Conservation (phyloP, 1,140 invertebrate genomes). For the Euwallacea fornicatus region DNA sequence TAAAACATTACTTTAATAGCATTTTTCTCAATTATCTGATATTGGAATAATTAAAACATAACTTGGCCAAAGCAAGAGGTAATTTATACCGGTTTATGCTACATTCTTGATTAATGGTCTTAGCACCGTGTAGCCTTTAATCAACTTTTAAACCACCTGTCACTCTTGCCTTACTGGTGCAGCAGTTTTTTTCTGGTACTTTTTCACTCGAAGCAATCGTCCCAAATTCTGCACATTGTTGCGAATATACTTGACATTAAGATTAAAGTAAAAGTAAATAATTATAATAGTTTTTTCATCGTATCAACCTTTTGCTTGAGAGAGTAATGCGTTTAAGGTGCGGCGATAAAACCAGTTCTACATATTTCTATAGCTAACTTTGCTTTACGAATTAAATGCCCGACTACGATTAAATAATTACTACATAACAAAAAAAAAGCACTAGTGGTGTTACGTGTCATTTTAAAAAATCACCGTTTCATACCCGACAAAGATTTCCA, state of each 20-base stretch:
- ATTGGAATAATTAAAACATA: no score
- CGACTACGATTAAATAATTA: no score
- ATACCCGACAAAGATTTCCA: background rate
- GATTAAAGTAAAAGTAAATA: slow-evolving; percentile 25
- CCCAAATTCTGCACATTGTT: slow-evolving; percentile 22
- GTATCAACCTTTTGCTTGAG: slow-evolving; percentile 4
- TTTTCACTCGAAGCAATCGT: background rate
- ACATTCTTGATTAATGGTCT: no score
- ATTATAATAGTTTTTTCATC: slow-evolving; percentile 16
- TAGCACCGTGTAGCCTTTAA: no score
- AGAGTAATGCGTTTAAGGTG: slow-evolving; percentile 24
- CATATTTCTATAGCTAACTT: background rate
- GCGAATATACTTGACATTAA: slow-evolving; percentile 22
- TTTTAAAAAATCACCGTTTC: background rate
- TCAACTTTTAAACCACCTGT: no score
- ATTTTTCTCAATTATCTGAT: no score
- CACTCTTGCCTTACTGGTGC: no score
- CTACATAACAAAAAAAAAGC: background rate
- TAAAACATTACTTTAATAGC: no score
- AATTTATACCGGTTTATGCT: no score
- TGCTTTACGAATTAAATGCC: no score
- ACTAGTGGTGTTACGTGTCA: background rate
- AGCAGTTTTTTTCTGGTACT: no score
- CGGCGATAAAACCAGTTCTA: slow-evolving; percentile 10
- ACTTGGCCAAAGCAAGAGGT: no score